These are phyloP conservation scores for Gephyroberyx darwinii DNA, from an alignment of 2,797 vertebrate genomes.

Conservation along the genomic window DNA sequence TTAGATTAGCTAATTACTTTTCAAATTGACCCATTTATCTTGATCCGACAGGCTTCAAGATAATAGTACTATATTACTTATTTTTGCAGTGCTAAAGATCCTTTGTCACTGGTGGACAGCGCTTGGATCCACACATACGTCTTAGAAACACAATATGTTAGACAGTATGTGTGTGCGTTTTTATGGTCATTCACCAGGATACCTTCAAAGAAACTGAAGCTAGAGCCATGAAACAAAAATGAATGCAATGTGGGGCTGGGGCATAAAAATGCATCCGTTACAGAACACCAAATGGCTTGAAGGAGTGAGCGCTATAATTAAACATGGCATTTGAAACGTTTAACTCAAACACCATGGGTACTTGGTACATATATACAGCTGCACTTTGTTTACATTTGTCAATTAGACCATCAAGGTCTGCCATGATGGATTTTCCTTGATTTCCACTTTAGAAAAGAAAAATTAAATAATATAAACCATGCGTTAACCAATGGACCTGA, in stretches of 20 bases:
- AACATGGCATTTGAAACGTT: not conserved
- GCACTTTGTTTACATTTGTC: not conserved
- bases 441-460: too few relatives aligned
- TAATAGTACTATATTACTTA: conserved; percentile 54
- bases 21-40: conserved; percentile 75
- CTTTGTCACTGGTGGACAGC: conserved; percentile 60
- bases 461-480: not conserved
- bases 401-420: not conserved
- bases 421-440: not conserved
- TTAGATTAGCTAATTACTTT: conserved; percentile 72
- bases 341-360: not conserved
- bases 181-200: not conserved
- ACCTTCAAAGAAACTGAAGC: not conserved
- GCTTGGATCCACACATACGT: not conserved
- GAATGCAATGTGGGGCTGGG: too few relatives aligned
- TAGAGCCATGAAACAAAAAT: not conserved
- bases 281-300: not conserved
- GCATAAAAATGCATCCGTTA: not conserved
- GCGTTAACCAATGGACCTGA: not conserved
- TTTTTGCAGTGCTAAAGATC: conserved; percentile 25
- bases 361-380: not conserved
- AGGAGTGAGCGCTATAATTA: not conserved
- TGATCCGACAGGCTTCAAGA: conserved; percentile 67
- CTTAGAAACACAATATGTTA: conserved; percentile 5
- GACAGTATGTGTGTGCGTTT: too few relatives aligned